These are phyloP conservation scores for Etheostoma perlongum DNA, from an alignment of 2,797 vertebrate species.

Conservation along the genomic window DNA sequence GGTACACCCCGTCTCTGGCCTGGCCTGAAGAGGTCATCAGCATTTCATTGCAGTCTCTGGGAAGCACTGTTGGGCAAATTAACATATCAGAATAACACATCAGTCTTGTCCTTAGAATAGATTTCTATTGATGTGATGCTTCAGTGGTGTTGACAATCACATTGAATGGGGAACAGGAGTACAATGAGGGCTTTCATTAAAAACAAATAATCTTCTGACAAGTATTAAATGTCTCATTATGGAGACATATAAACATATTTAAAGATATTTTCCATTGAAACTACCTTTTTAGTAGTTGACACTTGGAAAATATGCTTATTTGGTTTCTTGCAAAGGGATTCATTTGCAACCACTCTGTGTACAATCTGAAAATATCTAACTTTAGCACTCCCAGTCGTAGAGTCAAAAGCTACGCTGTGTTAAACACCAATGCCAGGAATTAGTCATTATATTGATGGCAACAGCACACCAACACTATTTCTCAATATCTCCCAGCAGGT, in stretches of 20 bases:
- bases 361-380: background rate
- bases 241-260: background rate
- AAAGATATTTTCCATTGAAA: background rate
- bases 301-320: background rate
- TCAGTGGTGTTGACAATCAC: background rate
- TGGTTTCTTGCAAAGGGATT: background rate
- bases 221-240: background rate
- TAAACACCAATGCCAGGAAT: constrained; percentile 8
- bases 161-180: too few relatives aligned
- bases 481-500: background rate
- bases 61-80: constrained; percentile 78
- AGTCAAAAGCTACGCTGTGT: background rate
- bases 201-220: background rate
- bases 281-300: background rate
- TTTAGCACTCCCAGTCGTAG: fast-evolving
- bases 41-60: constrained; percentile 90
- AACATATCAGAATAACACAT: constrained; percentile 11
- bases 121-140: background rate
- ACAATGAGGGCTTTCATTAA: too few relatives aligned
- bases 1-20: constrained; percentile 87
- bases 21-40: constrained; percentile 85
- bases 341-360: background rate
- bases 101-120: too few relatives aligned
- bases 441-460: constrained; percentile 8
- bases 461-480: constrained; percentile 15